Evolutionary conservation across 2,888 invertebrate species (phyloP).

Genomic region (Polia nebulosa): DNA sequence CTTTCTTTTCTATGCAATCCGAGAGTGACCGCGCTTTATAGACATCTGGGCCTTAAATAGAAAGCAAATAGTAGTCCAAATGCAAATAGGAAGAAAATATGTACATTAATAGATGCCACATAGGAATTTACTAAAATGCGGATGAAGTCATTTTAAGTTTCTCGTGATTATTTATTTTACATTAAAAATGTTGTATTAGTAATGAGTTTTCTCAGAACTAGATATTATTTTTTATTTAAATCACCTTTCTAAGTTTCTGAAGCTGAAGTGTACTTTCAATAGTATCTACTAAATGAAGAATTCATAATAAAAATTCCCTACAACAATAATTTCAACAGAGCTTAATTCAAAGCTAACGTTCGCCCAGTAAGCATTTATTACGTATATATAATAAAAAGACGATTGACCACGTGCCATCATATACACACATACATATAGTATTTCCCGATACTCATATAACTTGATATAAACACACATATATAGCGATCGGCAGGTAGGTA

Average conservation of each 20-base stretch:
- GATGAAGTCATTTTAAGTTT: not conserved
- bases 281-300: conserved; percentile 7
- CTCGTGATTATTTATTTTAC: not conserved
- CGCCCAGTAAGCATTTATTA: conserved; percentile 70
- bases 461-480: conserved; percentile 78
- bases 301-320: conserved; percentile 34
- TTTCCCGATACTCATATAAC: conserved; percentile 76
- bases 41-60: not conserved
- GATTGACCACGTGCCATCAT: conserved; percentile 84
- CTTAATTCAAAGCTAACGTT: conserved; percentile 64
- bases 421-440: conserved; percentile 72
- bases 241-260: conserved; percentile 9
- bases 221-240: not conserved
- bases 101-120: not conserved
- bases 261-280: not conserved
- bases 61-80: not conserved
- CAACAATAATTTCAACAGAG: conserved; percentile 46
- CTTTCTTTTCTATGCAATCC: too few relatives aligned
- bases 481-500: conserved; percentile 79
- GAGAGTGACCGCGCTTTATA: too few relatives aligned
- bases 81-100: not conserved
- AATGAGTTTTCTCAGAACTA: conserved; percentile 16
- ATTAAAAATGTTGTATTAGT: not conserved
- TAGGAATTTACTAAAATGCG: conserved; percentile 9
- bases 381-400: conserved; percentile 76